Base-by-base conservation (phyloP, 1,140 invertebrate genomes). In the Hirudo medicinalis region DNA sequence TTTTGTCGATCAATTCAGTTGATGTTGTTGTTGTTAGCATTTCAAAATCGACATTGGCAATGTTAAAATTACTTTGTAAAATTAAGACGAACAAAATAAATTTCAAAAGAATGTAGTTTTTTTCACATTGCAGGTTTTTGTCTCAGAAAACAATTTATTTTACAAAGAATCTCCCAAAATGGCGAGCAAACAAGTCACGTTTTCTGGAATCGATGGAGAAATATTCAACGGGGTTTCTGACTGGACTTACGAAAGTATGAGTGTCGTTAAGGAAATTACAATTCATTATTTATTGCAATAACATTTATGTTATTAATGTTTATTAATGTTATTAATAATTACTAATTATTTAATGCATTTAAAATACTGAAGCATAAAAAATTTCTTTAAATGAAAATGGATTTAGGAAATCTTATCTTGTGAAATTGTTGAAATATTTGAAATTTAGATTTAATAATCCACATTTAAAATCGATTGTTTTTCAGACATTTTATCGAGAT, bases 211-310 rank as follows among this genome's bases (percentile, higher is more conserved):
- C 27, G 29, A 68, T 17, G 40, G 19, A 32, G n/a, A 36, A 32
- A 40, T 68, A 4, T 68, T 32, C 19, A 68, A 68, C 36, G 67
- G 67, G 2, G 67, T 43, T 40, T 13, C 25, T 43, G 67, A 68
- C 40, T 68, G 67, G 67, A 32, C 40, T 29, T 68, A 68, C 36
- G 67, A 68, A 68, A 43, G 67, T 68, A 22, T 29, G 67, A 36
- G 11, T 68, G n/a, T 8, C 1, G 25, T 32, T 22, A 11, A 68
- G 13, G 11, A 68, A 17, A 63, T 63, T 63, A 25, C 17, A 6
- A 63, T 25, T 63, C 15, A 6, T 32, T 13, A 63, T 63, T 63
- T 63, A 25, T 22, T 63, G 11, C n/a, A n/a, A n/a, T n/a, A n/a
- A n/a, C n/a, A n/a, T n/a, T n/a, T n/a, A n/a, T n/a, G n/a, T n/a